These are phyloP conservation scores for Chironomus riparius DNA, from an alignment of 2,888 invertebrate species.

Conservation along the genomic window DNA sequence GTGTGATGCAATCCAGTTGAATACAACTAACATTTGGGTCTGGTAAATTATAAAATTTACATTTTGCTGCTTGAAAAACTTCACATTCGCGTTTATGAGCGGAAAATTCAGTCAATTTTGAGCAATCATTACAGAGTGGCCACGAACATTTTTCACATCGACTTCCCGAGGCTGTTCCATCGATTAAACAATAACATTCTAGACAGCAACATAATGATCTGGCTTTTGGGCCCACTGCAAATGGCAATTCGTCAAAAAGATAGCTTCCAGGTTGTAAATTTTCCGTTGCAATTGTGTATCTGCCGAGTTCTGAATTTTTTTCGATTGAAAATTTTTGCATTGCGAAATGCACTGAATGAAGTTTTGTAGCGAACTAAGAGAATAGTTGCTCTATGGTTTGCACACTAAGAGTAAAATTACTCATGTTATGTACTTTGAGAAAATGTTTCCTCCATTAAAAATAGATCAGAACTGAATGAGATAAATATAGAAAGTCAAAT, in stretches of 20 bases:
- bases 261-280: conserved; percentile 59
- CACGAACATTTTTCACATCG: conserved; percentile 61
- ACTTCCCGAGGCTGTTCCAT: conserved; percentile 41
- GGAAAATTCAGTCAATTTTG: conserved; percentile 39
- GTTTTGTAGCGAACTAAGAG: conserved; percentile 2
- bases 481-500: too few species aligned
- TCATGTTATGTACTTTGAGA: not conserved
- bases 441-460: not conserved
- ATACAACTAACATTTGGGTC: conserved; percentile 49
- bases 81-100: conserved; percentile 60
- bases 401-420: not conserved
- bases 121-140: conserved; percentile 67
- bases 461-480: too few species aligned
- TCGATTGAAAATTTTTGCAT: not conserved
- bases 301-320: conserved; percentile 54
- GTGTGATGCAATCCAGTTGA: conserved; percentile 73
- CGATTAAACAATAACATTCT: conserved; percentile 61
- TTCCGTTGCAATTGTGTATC: conserved; percentile 59
- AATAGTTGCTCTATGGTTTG: not conserved
- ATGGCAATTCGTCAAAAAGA: conserved; percentile 61
- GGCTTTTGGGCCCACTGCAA: conserved; percentile 69
- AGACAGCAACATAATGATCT: conserved; percentile 63
- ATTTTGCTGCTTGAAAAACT: conserved; percentile 49
- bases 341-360: not conserved
- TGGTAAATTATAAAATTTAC: conserved; percentile 50